Percentiles rank a stretch among this genome's conserved stretches.
Conservation (phyloP, 2,888 invertebrate genomes). For the Drosophila vallismaia region DNA sequence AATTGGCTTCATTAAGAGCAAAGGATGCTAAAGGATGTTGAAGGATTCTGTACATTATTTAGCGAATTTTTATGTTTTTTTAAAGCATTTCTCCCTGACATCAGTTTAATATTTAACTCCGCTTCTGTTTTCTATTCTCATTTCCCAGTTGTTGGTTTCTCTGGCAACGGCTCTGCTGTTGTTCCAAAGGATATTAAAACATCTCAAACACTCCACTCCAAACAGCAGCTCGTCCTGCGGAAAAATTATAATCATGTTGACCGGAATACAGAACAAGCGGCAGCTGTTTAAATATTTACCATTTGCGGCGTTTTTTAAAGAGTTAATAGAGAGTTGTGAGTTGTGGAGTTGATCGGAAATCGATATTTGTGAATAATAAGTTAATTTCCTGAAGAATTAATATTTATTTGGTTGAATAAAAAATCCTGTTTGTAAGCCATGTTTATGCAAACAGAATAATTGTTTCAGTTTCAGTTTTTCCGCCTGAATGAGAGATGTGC, state of each 20-base stretch:
- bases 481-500: neutral
- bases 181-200: conserved; percentile 3
- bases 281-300: conserved; percentile 11
- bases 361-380: no score
- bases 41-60: no score
- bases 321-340: conserved; percentile 2
- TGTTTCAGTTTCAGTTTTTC: neutral
- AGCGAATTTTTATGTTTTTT: no score
- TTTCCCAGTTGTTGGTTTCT: neutral
- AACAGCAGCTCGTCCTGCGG: neutral
- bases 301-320: neutral
- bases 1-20: conserved; percentile 12
- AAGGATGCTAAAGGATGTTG: neutral
- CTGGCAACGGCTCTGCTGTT: no score
- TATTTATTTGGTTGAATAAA: neutral
- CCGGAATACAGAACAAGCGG: neutral
- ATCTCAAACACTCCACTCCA: neutral
- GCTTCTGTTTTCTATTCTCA: neutral
- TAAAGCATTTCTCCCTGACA: neutral
- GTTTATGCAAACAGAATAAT: neutral
- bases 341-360: no score
- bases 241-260: neutral
- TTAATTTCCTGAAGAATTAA: no score
- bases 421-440: neutral
- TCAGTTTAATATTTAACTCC: neutral